Conservation (phyloP, 2,797 vertebrate genomes). For the Miichthys miiuy region DNA sequence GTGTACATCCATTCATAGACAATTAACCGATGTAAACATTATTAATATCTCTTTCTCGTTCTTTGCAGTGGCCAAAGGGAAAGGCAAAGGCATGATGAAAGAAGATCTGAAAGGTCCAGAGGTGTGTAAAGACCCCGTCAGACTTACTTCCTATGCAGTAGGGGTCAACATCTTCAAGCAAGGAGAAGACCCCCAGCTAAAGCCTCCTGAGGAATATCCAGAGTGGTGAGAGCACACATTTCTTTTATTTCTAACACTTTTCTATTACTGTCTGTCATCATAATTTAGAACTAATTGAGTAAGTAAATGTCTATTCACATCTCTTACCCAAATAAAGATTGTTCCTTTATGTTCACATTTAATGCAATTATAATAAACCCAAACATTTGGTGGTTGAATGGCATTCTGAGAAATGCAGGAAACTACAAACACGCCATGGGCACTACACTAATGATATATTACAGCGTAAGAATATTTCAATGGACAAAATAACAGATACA, state of each 20-base stretch:
- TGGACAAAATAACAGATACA: neutral
- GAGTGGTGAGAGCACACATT: conserved; percentile 85
- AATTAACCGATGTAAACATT: neutral
- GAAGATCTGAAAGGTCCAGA: conserved; percentile 88
- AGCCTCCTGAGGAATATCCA: conserved; percentile 88
- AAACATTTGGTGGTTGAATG: neutral
- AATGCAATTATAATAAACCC: too few relatives aligned
- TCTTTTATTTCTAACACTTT: neutral
- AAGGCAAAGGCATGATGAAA: conserved; percentile 84
- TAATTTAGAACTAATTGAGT: neutral
- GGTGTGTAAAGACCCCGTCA: conserved; percentile 90
- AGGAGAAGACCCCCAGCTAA: conserved; percentile 90
- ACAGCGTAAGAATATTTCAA: neutral
- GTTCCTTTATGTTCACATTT: neutral
- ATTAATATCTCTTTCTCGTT: neutral
- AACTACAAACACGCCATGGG: neutral
- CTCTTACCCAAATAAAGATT: neutral
- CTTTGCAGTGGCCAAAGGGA: conserved; percentile 85
- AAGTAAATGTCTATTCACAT: neutral
- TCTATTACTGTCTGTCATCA: neutral
- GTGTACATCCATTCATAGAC: too few relatives aligned
- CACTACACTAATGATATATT: conserved; percentile 8
- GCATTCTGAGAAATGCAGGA: neutral
- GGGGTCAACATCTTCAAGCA: conserved; percentile 92
- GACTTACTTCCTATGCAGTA: conserved; percentile 88